Evolutionary conservation across 2,888 invertebrate species (phyloP), one percentile per base, ranked within the genome.

Genomic region (Agrochola macilenta): DNA sequence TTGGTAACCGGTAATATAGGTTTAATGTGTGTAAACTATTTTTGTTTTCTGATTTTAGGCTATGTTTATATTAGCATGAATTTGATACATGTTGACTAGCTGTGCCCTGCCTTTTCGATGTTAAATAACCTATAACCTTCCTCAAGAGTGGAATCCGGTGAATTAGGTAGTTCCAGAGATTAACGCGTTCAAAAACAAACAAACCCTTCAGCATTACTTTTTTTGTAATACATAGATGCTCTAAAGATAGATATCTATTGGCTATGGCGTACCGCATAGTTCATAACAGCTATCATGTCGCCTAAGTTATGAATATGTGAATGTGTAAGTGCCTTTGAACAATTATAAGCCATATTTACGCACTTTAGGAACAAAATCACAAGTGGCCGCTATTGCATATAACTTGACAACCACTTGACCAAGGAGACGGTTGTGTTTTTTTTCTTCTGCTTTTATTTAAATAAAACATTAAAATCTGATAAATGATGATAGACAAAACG

Each of bases 11-110:
- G 14, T 72, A 58, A 74, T 26, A 65, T 68, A 66, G 26, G 58
- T 79, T 69, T 74, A 52, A 30, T 43, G 8, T 35, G 1, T 35
- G 35, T 35, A 35, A 35, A 35, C 4, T 7, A 5, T 57, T 75
- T 52, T 61, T 70, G 70, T 69, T 65, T 80, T 65, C 5, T 72
- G 8, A 69, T 65, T 69, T 69, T 39, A 65, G 1, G 49, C 17
- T 79, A 58, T 63, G 71, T 26, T 73, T 58, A 39, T 79, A 54
- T 61, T 60, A 26, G 43, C 64, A 65, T 49, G 46, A 12, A 58
- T 65, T 58, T 77, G 5, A 35, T 52, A 20, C 11, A 30, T 72
- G n/a, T 57, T 11, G 4, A n/a, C n/a, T n/a, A 57, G 57, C 57
- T 57, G 57, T n/a, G 12, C 57, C 57, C 1, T 3, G 35, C 35